These are phyloP conservation scores for Mesoclemmys tuberculata DNA, from an alignment of 2,113 vertebrate species.

Conservation along the genomic window DNA sequence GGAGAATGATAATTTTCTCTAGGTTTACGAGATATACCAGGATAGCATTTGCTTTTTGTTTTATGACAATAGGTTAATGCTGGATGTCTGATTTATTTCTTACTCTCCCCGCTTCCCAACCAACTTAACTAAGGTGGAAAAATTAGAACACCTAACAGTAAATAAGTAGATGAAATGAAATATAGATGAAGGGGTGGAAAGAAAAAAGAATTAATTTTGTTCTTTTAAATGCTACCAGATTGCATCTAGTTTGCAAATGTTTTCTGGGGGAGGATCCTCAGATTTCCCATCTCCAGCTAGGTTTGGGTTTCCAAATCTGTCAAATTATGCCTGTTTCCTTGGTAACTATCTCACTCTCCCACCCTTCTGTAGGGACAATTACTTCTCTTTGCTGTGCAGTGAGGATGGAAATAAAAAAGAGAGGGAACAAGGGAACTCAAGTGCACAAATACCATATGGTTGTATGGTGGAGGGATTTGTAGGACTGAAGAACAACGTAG, in stretches of 20 bases:
- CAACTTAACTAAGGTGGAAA: neutral
- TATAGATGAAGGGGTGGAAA: constrained; percentile 19
- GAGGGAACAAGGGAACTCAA: neutral
- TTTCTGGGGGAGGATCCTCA: constrained; percentile 68
- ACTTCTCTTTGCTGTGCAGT: neutral
- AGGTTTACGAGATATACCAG: neutral
- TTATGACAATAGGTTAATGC: neutral
- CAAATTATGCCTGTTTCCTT: constrained; percentile 55
- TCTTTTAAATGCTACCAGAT: constrained; percentile 61
- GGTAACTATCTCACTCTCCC: constrained; percentile 62
- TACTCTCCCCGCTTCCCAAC: neutral
- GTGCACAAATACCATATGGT: fast-evolving
- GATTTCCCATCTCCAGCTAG: constrained; percentile 66
- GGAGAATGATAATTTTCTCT: neutral
- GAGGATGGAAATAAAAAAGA: constrained; percentile 34
- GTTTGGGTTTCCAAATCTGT: constrained; percentile 70
- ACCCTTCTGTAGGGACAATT: constrained; percentile 62
- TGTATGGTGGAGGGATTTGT: neutral
- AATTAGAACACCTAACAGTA: neutral
- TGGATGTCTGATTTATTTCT: neutral
- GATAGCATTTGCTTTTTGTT: neutral
- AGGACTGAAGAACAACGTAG: neutral
- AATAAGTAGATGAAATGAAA: constrained; percentile 23
- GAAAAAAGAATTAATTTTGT: constrained; percentile 47
- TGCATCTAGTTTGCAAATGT: constrained; percentile 66